phyloP scores from a whole-genome alignment of 2,888 invertebrate genomes.

The Craniophora ligustri region DNA sequence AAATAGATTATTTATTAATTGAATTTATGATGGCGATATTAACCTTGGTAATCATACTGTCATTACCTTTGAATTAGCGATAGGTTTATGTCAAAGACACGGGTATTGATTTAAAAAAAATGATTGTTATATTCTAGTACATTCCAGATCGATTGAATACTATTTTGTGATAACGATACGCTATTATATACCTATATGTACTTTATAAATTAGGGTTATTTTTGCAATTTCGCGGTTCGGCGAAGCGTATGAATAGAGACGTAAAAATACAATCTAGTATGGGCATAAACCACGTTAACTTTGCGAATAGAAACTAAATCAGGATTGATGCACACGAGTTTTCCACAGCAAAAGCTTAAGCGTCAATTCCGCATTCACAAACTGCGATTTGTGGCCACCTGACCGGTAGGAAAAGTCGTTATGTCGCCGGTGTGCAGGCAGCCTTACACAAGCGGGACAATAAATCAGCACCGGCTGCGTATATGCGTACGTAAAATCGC shows the following conservation, averaged over 20 bases:
- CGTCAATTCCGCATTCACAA: constrained; percentile 37
- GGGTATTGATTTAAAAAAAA: neutral
- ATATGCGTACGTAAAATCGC: constrained; percentile 34
- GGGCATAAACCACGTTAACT: constrained; percentile 29
- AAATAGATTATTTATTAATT: neutral
- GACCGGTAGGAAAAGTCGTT: constrained; percentile 12
- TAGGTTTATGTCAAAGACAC: neutral
- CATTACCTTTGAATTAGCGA: neutral
- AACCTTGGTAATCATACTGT: constrained; percentile 11
- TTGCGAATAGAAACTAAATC: constrained; percentile 27
- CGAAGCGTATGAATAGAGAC: neutral
- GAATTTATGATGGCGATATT: constrained; percentile 1
- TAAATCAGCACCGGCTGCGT: constrained; percentile 42
- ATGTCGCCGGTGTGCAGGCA: constrained; percentile 21
- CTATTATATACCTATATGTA: no score
- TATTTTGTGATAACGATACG: no score
- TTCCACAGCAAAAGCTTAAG: constrained; percentile 29
- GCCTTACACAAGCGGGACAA: constrained; percentile 26
- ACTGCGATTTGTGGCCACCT: constrained; percentile 29
- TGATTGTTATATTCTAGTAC: neutral
- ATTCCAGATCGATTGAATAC: no score
- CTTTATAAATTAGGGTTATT: neutral
- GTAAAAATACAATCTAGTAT: constrained; percentile 9
- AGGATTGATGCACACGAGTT: constrained; percentile 27
- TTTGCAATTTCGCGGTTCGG: neutral